Conservation (phyloP, 2,113 vertebrate genomes). For the Ranitomeya imitator region DNA sequence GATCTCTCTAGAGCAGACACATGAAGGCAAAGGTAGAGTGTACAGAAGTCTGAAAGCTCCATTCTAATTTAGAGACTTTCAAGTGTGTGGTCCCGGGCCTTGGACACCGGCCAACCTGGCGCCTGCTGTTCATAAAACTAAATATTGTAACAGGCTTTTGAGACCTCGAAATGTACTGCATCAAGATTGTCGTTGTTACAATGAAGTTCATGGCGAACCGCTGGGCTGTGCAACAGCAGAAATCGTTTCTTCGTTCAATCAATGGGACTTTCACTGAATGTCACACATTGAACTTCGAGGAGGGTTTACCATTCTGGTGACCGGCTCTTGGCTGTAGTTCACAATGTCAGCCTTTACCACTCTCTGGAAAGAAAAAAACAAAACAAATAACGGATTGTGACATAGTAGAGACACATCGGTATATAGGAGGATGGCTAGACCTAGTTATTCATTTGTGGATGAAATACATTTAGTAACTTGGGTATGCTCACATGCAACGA, state of each 20-base stretch:
- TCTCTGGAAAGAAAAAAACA: conserved; percentile 71
- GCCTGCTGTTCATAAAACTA: conserved; percentile 58
- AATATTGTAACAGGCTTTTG: conserved; percentile 43
- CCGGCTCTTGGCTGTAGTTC: conserved; percentile 96
- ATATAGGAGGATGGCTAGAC: too few relatives aligned
- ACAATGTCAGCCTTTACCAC: conserved; percentile 99
- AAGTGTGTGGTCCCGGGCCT: conserved; percentile 62
- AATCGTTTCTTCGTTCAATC: conserved; percentile 59
- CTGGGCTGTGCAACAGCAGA: conserved; percentile 55
- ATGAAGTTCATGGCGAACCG: conserved; percentile 60
- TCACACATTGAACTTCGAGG: conserved; percentile 94
- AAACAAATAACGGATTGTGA: neutral
- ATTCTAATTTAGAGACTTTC: conserved; percentile 60
- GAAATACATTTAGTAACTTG: neutral
- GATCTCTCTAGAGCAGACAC: conserved; percentile 2
- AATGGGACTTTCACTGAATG: conserved; percentile 71
- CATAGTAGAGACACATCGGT: neutral
- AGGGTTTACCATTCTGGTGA: conserved; percentile 83
- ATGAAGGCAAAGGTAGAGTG: neutral
- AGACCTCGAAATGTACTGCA: conserved; percentile 62
- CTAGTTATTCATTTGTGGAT: neutral
- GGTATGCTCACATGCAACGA: too few relatives aligned
- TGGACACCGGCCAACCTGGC: conserved; percentile 61
- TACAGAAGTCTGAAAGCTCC: conserved; percentile 60
- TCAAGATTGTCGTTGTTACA: conserved; percentile 65